Percentiles rank a stretch among this genome's conserved stretches.
Conservation (phyloP, 2,888 invertebrate genomes). For the Ceriagrion tenellum region DNA sequence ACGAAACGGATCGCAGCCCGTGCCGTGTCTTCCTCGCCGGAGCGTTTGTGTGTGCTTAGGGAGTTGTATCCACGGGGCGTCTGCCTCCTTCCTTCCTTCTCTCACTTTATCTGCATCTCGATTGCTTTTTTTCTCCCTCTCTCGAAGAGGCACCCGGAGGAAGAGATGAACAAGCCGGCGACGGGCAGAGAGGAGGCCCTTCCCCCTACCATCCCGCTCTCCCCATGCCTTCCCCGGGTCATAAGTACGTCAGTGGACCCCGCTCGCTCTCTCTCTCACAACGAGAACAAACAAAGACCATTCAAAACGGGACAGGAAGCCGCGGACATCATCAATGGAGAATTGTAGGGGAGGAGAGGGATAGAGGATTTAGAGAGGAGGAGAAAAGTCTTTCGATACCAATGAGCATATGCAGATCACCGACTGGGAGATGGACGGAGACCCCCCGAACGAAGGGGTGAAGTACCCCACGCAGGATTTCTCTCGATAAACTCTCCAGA, state of each 20-base stretch:
- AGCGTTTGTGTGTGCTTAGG: neutral
- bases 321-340: constrained; percentile 19
- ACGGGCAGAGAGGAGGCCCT: neutral
- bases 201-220: neutral
- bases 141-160: neutral
- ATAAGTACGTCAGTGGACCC: constrained; percentile 8
- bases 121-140: neutral
- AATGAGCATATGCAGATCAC: constrained; percentile 32
- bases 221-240: neutral
- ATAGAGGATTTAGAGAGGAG: neutral
- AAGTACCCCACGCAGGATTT: neutral
- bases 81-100: neutral
- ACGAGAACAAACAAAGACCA: constrained; percentile 31
- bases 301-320: constrained; percentile 36
- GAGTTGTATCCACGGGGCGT: neutral
- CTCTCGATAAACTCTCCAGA: neutral
- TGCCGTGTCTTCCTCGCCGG: neutral
- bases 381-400: constrained; percentile 9
- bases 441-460: neutral
- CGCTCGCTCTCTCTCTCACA: neutral
- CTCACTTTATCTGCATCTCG: constrained; percentile 29
- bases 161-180: neutral
- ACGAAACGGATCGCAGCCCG: neutral
- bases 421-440: neutral
- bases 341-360: neutral